phyloP scores from a whole-genome alignment of 2,797 vertebrate species.

The Diglossa cyanea region DNA sequence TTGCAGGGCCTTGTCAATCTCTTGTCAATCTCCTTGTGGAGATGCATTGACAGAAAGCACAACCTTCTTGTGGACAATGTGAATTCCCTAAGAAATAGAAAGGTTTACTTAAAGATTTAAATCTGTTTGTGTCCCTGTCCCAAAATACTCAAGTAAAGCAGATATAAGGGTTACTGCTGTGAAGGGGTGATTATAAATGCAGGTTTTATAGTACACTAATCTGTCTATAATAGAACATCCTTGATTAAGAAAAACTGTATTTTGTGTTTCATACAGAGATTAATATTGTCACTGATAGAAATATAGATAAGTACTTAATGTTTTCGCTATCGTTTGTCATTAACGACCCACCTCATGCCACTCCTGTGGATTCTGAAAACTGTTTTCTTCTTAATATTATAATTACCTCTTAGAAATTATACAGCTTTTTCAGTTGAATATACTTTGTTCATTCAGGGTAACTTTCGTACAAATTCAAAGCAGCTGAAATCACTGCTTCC shows the following conservation, averaged over 20 bases:
- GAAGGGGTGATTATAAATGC: background rate
- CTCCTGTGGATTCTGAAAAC: background rate
- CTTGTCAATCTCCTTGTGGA: background rate
- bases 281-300: background rate
- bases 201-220: background rate
- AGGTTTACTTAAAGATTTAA: constrained; percentile 59
- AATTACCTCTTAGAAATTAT: background rate
- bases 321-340: background rate
- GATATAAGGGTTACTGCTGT: constrained; percentile 23
- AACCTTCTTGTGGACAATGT: constrained; percentile 31
- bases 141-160: background rate
- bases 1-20: background rate
- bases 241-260: background rate
- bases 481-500: background rate
- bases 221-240: background rate
- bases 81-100: background rate
- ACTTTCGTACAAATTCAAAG: background rate
- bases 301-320: background rate
- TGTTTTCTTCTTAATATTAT: background rate
- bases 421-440: background rate
- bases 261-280: background rate
- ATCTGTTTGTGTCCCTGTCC: constrained; percentile 68
- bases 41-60: constrained; percentile 8
- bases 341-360: background rate
- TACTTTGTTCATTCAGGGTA: background rate